Base-by-base conservation (phyloP, 23 tunicate genomes). In the Oikopleura vanhoeffeni region DNA sequence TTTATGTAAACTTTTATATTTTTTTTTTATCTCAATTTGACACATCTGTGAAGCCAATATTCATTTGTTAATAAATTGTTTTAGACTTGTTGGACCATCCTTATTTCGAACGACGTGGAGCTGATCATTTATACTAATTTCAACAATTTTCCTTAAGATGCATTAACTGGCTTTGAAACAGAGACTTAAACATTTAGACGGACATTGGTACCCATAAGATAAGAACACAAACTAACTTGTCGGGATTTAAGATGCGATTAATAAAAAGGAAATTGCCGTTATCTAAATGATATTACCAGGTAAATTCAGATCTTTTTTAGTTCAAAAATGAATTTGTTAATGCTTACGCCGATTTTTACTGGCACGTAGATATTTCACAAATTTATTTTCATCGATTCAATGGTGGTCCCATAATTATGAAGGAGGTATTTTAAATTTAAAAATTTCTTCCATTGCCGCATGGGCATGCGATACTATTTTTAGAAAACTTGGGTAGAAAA, bases 41-140 rank as follows among this genome's bases (percentile, higher is more conserved):
- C n/a, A n/a, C n/a, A n/a, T n/a, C n/a, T n/a, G n/a, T 76, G 8
- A 76, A 33, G 4, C 27, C 4, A 76, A 76, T 8, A 76, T 18
- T 4, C 18, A 49, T 49, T 8, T 8, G 18, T 49, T 49, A 4
- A 49, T 4, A 8, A 49, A 18, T 4, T 4, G 18, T 49, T 4
- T 71, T 18, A 28, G 30, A 34, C 27, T 32, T 71, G 79, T 30
- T 83, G 40, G 88, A 89, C 41, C 98, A 94, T 83, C 84, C 88
- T 39, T 76, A 88, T 0, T 94, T 94, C 83, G 98, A 94, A 41
- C 88, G 94, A 8, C 87, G 84, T 60, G 95, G 85, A 4, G 40
- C 87, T 8, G 98, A 94, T 83, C 77, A n/a, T 94, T 41, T 94
- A 90, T 90, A 94, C 98, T n/a, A 94, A 94, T 64, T 87, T 94